phyloP scores from a whole-genome alignment of 2,797 vertebrate species.

The Cynopterus sphinx region DNA sequence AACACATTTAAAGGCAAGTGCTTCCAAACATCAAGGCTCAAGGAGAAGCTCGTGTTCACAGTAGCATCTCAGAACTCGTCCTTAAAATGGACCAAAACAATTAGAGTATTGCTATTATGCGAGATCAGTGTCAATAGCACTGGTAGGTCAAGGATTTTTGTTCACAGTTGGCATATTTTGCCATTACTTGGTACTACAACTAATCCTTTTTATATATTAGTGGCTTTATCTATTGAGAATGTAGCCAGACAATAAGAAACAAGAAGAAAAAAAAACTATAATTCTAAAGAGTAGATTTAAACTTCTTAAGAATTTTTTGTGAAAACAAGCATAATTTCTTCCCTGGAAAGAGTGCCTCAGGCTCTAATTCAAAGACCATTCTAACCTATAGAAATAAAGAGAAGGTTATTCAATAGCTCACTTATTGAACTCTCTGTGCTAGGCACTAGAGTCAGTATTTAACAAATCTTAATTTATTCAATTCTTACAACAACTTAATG shows the following conservation, averaged over 20 bases:
- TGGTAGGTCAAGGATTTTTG: neutral
- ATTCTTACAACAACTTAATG: neutral
- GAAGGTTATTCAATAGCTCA: neutral
- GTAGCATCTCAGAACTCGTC: neutral
- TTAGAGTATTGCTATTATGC: neutral
- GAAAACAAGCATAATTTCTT: neutral
- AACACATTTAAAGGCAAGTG: constrained; percentile 34
- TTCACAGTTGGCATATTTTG: neutral
- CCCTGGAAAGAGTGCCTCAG: neutral
- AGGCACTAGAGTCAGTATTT: neutral
- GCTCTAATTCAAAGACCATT: neutral
- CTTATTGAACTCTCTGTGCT: neutral
- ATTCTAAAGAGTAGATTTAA: neutral
- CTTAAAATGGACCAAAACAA: neutral
- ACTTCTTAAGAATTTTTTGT: neutral
- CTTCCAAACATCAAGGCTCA: neutral
- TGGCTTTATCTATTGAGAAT: neutral
- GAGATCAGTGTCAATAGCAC: neutral
- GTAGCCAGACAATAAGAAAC: neutral
- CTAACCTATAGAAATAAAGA: neutral
- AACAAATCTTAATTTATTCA: neutral
- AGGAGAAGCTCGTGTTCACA: neutral
- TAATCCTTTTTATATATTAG: neutral
- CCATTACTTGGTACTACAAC: neutral
- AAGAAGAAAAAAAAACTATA: neutral